Evolutionary conservation across 2,888 invertebrate genomes (phyloP).

Genomic region (Eueremaeus valkanovi): DNA sequence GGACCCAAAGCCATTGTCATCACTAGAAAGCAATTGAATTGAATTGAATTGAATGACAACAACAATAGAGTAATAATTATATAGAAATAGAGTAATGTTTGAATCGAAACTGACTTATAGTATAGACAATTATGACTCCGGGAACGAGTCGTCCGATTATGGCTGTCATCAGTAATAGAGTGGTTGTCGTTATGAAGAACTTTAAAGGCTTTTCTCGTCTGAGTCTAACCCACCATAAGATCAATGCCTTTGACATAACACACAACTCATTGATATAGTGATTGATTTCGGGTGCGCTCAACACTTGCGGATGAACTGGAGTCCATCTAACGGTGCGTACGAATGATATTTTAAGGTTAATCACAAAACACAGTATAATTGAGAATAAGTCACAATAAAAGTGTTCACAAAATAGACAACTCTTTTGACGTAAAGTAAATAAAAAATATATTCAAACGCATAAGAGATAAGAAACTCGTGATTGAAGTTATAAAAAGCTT

Average conservation of each 20-base stretch:
- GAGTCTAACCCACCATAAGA: slow-evolving; percentile 48
- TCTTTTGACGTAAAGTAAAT: neutral
- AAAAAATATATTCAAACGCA: neutral
- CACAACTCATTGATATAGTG: slow-evolving; percentile 49
- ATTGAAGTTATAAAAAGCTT: neutral
- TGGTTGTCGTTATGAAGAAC: slow-evolving; percentile 51
- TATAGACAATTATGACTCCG: slow-evolving; percentile 51
- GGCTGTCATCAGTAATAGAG: slow-evolving; percentile 49
- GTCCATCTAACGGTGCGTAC: slow-evolving; percentile 51
- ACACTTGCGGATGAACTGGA: slow-evolving; percentile 51
- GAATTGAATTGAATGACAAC: slow-evolving; percentile 46
- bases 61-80: neutral
- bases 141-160: slow-evolving; percentile 51
- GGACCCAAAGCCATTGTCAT: slow-evolving; percentile 51
- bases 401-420: too few species aligned
- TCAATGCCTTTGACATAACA: slow-evolving; percentile 45
- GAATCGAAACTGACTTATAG: slow-evolving; percentile 51
- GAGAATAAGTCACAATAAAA: too few species aligned
- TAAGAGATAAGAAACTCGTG: neutral
- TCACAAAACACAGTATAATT: too few species aligned
- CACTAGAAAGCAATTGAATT: too few species aligned
- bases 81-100: slow-evolving; percentile 49
- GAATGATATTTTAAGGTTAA: too few species aligned
- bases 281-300: slow-evolving; percentile 53
- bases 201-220: slow-evolving; percentile 44